Conservation (phyloP, 1,140 invertebrate genomes). For the Cyclina sinensis region DNA sequence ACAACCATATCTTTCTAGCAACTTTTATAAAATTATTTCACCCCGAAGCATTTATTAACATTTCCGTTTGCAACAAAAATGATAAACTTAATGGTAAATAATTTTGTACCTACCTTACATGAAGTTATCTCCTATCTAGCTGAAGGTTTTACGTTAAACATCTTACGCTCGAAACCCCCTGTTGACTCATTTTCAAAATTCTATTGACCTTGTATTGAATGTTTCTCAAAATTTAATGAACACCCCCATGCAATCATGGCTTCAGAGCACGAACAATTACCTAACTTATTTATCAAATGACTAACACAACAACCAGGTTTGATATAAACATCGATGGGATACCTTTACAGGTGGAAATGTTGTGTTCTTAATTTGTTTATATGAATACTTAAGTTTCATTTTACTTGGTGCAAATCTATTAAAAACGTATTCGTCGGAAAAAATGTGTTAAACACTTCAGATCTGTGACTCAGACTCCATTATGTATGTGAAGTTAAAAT, state of each 20-base stretch:
- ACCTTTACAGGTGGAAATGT: too few relatives aligned
- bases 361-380: too few relatives aligned
- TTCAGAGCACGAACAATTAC: background rate
- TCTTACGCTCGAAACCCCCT: background rate
- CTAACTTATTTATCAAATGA: background rate
- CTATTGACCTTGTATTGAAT: background rate
- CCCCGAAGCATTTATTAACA: background rate
- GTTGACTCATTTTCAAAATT: background rate
- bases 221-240: background rate
- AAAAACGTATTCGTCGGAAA: too few relatives aligned
- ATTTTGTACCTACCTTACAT: background rate
- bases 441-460: too few relatives aligned
- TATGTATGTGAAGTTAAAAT: too few relatives aligned
- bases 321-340: too few relatives aligned
- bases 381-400: too few relatives aligned
- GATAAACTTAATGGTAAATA: background rate
- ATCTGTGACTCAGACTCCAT: too few relatives aligned
- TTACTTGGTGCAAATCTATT: too few relatives aligned
- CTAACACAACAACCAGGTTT: background rate
- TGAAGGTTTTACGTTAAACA: background rate
- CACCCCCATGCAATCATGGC: background rate
- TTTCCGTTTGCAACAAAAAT: background rate
- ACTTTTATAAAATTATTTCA: background rate
- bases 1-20: background rate
- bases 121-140: background rate